Percentiles rank a stretch among this genome's conserved stretches.
These are phyloP conservation scores for Dasyprocta punctata DNA, from an alignment of 2,113 vertebrate species.

Conservation along the genomic window DNA sequence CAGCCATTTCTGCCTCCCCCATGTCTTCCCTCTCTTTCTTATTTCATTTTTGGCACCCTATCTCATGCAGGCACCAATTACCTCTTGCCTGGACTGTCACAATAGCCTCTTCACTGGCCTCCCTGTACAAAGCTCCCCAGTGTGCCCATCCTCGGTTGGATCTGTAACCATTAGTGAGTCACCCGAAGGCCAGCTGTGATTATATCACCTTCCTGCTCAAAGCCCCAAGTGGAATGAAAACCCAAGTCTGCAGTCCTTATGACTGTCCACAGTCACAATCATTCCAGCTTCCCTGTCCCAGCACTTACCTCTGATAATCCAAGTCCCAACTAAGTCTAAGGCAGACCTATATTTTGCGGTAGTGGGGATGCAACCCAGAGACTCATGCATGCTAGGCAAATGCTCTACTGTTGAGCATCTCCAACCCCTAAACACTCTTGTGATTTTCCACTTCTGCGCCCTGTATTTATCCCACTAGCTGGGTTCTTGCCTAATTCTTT, in stretches of 20 bases:
- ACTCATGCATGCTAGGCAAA: neutral
- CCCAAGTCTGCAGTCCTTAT: neutral
- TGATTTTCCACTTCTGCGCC: neutral
- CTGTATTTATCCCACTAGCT: neutral
- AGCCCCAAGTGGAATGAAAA: neutral
- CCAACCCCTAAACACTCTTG: neutral
- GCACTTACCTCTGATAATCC: neutral
- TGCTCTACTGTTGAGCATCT: too few relatives aligned
- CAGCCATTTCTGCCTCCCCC: neutral
- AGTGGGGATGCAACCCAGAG: neutral
- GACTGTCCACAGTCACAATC: neutral
- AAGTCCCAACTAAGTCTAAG: neutral
- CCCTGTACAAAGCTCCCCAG: neutral
- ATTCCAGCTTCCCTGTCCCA: neutral
- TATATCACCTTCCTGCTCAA: neutral
- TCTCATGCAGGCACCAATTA: neutral
- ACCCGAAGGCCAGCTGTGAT: constrained; percentile 19
- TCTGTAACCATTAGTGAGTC: constrained; percentile 33
- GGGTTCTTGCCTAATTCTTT: neutral
- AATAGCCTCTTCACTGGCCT: neutral
- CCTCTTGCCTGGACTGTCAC: neutral
- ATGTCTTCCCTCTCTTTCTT: neutral
- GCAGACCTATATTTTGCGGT: neutral
- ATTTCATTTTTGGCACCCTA: neutral
- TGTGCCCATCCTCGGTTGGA: neutral